Base-by-base conservation (phyloP, 2,888 invertebrate genomes). In the Agrotis puta region DNA sequence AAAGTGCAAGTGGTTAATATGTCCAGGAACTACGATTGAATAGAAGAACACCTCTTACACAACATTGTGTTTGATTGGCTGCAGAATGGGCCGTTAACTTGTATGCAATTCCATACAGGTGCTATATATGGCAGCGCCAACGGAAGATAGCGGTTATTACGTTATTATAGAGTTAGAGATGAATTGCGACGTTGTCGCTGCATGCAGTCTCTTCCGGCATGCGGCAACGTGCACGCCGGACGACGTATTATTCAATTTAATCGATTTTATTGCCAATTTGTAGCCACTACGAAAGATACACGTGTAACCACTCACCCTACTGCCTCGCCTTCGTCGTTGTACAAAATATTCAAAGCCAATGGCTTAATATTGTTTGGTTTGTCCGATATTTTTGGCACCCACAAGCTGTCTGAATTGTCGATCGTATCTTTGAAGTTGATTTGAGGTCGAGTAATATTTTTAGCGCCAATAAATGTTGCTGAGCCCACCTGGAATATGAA, bases 361-460 rank as follows among this genome's bases (percentile, higher is more conserved):
- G 99, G 98, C 88, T 98, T 98, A 16, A 98, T 89, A 11, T 98
- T 97, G 94, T 99, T 98, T 0, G 99, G 99, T 91, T 99, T 99
- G 43, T 98, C 97, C 62, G 97, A 97, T 62, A 99, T 97, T 85
- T 97, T 97, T 0, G 99, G 99, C 63, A 97, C 96, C 97, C 99
- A 99, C 1, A 99, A 97, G 64, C 94, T 96, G 7, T 96, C 93
- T 4, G 97, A 97, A 89, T 99, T 99, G 89, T 99, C 98, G 45
- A 99, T 97, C 81, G 98, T 97, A 82, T 98, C 98, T 88, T 98
- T 98, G 89, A 99, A 99, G 80, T 97, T 97, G 22, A 98, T 93
- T 92, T 99, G 99, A 0, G 99, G 99, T 66, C 98, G 96, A 24
- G 97, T 96, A 72, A 98, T 97, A 91, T 98, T 98, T 89, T 97